Conservation (phyloP, 2,797 vertebrate genomes). For the Muscicapa striata region DNA sequence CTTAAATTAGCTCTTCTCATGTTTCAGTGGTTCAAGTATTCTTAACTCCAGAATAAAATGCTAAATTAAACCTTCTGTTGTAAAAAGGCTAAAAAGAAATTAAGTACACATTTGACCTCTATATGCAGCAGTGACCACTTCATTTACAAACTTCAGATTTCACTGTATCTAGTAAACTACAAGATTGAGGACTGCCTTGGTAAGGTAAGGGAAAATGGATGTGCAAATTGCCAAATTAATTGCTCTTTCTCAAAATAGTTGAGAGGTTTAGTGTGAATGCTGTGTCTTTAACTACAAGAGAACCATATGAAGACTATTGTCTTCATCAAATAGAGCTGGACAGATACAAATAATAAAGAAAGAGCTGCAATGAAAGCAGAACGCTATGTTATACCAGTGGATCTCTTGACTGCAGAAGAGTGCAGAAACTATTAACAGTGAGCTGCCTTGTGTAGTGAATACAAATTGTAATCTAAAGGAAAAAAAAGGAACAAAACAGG, state of each 20-base stretch:
- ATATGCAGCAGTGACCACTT: background rate
- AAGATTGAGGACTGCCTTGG: background rate
- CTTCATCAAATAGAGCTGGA: background rate
- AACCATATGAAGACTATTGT: background rate
- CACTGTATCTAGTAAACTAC: background rate
- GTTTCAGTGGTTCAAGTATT: background rate
- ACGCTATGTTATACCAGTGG: background rate
- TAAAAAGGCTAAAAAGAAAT: background rate
- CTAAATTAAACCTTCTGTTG: background rate
- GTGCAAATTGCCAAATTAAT: background rate
- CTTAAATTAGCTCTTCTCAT: background rate
- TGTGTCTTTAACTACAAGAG: background rate
- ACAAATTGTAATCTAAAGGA: background rate
- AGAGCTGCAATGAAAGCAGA: background rate
- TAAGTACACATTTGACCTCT: background rate
- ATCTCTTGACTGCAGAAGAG: background rate
- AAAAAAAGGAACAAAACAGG: rapidly evolving
- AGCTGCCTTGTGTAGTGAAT: background rate
- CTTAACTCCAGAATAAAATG: background rate
- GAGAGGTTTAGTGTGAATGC: background rate
- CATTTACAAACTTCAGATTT: background rate
- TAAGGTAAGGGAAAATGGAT: background rate
- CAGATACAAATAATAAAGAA: background rate
- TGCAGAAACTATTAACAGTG: background rate
- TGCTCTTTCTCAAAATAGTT: background rate